Conservation (phyloP, 2,888 invertebrate species). For the Blastobasis lacticolella region DNA sequence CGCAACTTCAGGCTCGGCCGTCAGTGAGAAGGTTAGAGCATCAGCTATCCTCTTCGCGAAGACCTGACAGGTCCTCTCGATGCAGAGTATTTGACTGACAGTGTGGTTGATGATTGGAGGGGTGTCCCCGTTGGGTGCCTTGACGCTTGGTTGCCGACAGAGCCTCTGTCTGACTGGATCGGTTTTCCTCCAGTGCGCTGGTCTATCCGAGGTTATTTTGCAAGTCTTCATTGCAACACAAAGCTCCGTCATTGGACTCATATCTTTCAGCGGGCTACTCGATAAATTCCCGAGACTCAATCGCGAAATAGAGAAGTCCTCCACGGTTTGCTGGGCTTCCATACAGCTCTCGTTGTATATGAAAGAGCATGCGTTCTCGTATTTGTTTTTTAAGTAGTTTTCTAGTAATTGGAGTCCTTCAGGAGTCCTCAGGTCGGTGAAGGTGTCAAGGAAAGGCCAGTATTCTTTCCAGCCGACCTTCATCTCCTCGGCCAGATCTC, state of each 20-base stretch:
- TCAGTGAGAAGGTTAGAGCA: slow-evolving; percentile 73
- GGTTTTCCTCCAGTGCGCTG: slow-evolving; percentile 44
- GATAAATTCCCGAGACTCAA: slow-evolving; percentile 37
- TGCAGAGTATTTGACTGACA: slow-evolving; percentile 56
- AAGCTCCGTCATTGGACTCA: slow-evolving; percentile 76
- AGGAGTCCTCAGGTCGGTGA: slow-evolving; percentile 82
- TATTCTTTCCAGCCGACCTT: slow-evolving; percentile 91
- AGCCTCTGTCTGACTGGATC: slow-evolving; percentile 48
- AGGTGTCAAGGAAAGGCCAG: slow-evolving; percentile 91
- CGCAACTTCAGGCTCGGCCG: slow-evolving; percentile 71
- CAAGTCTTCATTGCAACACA: slow-evolving; percentile 75
- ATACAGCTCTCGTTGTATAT: slow-evolving; percentile 51
- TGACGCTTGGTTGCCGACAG: slow-evolving; percentile 43
- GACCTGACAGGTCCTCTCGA: slow-evolving; percentile 69
- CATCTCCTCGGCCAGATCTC: slow-evolving; percentile 80
- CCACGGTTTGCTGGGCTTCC: slow-evolving; percentile 33
- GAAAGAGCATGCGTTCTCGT: slow-evolving; percentile 55
- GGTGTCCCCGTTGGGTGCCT: slow-evolving; percentile 39
- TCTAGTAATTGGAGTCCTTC: slow-evolving; percentile 86
- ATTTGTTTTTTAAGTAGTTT: slow-evolving; percentile 77
- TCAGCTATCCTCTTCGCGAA: slow-evolving; percentile 82
- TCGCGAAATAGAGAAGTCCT: slow-evolving; percentile 46
- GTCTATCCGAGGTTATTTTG: slow-evolving; percentile 57
- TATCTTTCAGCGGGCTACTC: slow-evolving; percentile 30
- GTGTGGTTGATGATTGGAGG: slow-evolving; percentile 42